Percentiles rank a stretch among this genome's conserved stretches.
Conservation (phyloP, 30 jellyfish, hydroid and myxozoan genomes). For the Morbakka virulenta region DNA sequence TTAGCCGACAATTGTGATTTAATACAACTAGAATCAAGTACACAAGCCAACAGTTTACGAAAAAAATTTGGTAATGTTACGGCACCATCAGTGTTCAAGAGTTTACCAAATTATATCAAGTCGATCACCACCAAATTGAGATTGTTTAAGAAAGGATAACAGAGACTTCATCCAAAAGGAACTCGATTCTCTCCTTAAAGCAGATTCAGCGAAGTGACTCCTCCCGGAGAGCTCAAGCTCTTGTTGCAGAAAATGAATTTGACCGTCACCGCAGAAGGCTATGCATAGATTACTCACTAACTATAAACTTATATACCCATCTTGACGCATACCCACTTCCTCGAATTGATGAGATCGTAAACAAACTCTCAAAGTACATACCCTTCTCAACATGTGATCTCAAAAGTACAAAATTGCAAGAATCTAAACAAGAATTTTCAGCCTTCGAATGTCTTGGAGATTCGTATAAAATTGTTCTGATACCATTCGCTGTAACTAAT, state of each 20-base stretch:
- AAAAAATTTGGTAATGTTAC: slow-evolving; percentile 42
- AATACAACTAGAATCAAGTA: too few species aligned
- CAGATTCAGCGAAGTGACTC: slow-evolving; percentile 15
- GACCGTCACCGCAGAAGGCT: too few species aligned
- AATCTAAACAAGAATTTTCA: slow-evolving; percentile 57
- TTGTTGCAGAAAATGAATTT: too few species aligned
- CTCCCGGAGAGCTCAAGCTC: slow-evolving; percentile 25
- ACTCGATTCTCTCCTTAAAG: too few species aligned
- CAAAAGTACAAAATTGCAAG: background rate
- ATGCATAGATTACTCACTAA: background rate
- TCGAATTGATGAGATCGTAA: too few species aligned
- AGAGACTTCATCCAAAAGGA: slow-evolving; percentile 33
- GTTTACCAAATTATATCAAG: slow-evolving; percentile 14
- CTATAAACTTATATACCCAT: background rate
- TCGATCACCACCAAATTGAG: too few species aligned
- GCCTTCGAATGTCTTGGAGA: too few species aligned
- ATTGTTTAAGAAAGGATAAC: slow-evolving; percentile 34
- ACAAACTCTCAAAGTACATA: background rate
- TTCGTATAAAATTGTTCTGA: slow-evolving; percentile 35
- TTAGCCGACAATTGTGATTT: too few species aligned
- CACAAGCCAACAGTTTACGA: too few species aligned
- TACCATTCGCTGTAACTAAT: slow-evolving; percentile 55
- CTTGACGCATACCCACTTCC: too few species aligned
- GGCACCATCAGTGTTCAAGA: slow-evolving; percentile 33
- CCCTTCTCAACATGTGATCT: background rate